Evolutionary conservation across 2,888 invertebrate genomes (phyloP).

Genomic region (Drosophila rellima): DNA sequence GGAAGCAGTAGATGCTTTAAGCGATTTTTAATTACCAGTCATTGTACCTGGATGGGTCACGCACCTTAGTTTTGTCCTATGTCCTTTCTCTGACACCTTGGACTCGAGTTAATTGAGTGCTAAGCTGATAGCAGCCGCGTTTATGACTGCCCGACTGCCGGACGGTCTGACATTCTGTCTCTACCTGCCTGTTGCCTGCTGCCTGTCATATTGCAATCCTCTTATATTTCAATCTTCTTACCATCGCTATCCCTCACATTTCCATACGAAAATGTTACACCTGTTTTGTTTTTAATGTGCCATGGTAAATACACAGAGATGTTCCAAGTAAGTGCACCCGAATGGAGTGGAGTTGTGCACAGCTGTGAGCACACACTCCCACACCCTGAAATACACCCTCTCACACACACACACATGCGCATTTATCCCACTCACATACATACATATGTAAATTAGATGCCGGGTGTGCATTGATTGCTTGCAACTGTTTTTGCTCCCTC

Average conservation of each 20-base stretch:
- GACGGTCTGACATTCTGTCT: slow-evolving; percentile 8
- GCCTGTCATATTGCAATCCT: slow-evolving; percentile 2
- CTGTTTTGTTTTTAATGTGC: slow-evolving; percentile 51
- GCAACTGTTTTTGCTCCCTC: slow-evolving; percentile 24
- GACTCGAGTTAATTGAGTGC: slow-evolving; percentile 54
- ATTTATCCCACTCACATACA: slow-evolving; percentile 39
- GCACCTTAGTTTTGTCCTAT: slow-evolving; percentile 8
- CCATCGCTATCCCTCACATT: slow-evolving; percentile 1
- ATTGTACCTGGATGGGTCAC: slow-evolving; percentile 43
- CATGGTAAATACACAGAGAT: slow-evolving; percentile 22
- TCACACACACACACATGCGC: neutral
- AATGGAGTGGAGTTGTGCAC: slow-evolving; percentile 41
- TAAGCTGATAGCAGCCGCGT: slow-evolving; percentile 34
- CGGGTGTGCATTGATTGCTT: slow-evolving; percentile 55
- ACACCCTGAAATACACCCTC: neutral
- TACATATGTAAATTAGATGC: slow-evolving; percentile 62
- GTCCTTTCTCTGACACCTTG: slow-evolving; percentile 30
- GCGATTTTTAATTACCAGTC: slow-evolving; percentile 78
- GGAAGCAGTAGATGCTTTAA: slow-evolving; percentile 42
- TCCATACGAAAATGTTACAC: slow-evolving; percentile 49
- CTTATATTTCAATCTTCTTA: slow-evolving; percentile 4
- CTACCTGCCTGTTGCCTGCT: slow-evolving; percentile 6
- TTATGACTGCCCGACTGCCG: slow-evolving; percentile 27
- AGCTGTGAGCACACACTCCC: slow-evolving; percentile 38
- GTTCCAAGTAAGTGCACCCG: slow-evolving; percentile 29